A percentile compares a stretch with the other conserved stretches of the same genome.
These are phyloP conservation scores for Anguilla rostrata DNA, from an alignment of 2,113 vertebrate species.

Conservation along the genomic window DNA sequence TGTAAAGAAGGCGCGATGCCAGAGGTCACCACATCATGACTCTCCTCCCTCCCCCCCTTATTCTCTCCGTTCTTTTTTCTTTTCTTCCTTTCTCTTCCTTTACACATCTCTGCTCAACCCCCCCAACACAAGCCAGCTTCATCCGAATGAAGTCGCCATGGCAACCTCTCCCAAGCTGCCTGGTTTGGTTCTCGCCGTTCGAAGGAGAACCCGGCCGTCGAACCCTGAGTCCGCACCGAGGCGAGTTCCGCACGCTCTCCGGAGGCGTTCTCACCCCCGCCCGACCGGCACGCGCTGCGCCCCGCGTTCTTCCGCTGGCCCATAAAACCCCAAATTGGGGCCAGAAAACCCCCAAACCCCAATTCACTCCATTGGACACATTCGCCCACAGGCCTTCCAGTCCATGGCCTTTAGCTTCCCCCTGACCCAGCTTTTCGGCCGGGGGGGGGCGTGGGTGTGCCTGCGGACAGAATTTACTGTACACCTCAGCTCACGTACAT, in stretches of 20 bases:
- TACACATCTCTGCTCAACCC: not conserved
- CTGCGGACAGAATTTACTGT: not conserved
- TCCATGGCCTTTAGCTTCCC: not conserved
- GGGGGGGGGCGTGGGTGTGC: not conserved
- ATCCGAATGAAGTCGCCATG: constrained; percentile 20
- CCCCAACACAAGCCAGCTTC: not conserved
- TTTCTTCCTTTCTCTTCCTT: not conserved
- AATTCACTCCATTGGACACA: not conserved
- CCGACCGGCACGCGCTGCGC: too few species aligned
- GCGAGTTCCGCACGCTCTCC: not conserved
- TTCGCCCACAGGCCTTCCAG: not conserved
- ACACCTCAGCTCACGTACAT: not conserved
- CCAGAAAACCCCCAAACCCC: not conserved
- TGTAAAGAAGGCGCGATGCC: not conserved
- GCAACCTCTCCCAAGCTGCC: constrained; percentile 21
- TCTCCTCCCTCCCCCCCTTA: constrained; percentile 13
- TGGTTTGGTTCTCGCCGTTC: constrained; percentile 1
- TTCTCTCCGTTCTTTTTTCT: not conserved
- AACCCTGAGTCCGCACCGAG: not conserved
- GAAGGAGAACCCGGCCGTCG: not conserved
- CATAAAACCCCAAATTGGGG: not conserved
- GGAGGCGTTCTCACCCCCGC: not conserved
- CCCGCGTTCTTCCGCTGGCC: too few species aligned
- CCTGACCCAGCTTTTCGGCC: not conserved
- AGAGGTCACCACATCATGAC: constrained; percentile 26